Percentiles rank a stretch among this genome's conserved stretches.
Evolutionary conservation across 2,888 invertebrate genomes (phyloP).

Genomic region (Polyommatus icarus): DNA sequence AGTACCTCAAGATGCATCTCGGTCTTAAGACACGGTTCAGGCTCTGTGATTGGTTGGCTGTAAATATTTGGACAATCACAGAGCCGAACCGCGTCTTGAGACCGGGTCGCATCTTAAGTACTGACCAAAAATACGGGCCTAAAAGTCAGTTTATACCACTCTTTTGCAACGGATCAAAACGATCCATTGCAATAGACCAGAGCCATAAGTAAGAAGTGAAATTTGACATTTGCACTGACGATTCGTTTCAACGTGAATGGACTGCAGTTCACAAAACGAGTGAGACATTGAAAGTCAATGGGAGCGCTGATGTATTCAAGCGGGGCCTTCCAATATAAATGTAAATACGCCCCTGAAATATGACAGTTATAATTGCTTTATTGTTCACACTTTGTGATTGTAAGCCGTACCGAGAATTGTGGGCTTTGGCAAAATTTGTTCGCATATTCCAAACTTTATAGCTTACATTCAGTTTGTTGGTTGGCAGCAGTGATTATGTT

Average conservation of each 20-base stretch:
- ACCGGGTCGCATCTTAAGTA: no score
- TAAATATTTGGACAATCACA: no score
- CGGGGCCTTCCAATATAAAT: conserved; percentile 72
- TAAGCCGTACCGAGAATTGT: conserved; percentile 52
- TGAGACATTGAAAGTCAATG: conserved; percentile 50
- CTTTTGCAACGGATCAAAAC: no score
- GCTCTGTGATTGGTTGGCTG: no score
- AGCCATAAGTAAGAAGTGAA: no score
- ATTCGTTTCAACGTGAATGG: background rate
- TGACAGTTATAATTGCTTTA: conserved; percentile 79
- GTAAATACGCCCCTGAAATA: conserved; percentile 76
- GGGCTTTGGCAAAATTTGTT: background rate
- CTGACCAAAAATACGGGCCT: no score
- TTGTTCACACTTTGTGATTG: conserved; percentile 57
- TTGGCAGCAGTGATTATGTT: background rate
- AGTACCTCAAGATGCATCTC: no score
- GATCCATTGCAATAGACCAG: no score
- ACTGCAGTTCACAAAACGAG: conserved; percentile 35
- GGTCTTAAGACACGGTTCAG: no score
- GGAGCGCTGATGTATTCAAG: conserved; percentile 44
- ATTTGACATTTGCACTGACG: background rate
- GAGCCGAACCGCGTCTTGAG: no score
- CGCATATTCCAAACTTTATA: background rate
- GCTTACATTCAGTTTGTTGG: background rate
- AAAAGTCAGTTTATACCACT: no score